Conservation (phyloP, 2,113 vertebrate species). For the Chunga burmeisteri region DNA sequence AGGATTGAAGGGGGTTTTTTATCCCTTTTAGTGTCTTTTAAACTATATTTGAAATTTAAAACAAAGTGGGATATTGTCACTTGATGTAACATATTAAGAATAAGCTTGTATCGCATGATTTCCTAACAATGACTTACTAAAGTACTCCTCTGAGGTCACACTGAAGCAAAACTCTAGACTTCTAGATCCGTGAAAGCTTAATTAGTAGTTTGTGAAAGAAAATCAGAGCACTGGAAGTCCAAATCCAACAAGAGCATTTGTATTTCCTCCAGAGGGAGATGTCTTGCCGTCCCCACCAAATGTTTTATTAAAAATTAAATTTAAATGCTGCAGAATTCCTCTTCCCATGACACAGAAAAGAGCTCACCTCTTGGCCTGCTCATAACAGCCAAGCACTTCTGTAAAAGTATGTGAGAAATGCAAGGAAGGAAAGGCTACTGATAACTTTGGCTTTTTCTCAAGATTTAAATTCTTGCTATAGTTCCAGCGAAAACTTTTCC, state of each 20-base stretch:
- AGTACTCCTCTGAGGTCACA: neutral
- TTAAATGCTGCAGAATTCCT: constrained; percentile 56
- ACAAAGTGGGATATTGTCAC: neutral
- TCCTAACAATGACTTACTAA: constrained; percentile 28
- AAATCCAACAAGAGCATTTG: neutral
- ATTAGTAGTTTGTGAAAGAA: constrained; percentile 43
- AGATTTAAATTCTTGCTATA: neutral
- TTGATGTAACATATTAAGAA: neutral
- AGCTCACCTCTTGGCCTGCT: neutral
- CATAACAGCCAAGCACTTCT: neutral
- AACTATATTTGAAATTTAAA: constrained; percentile 10
- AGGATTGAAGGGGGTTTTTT: neutral
- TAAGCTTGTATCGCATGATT: neutral
- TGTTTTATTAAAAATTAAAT: constrained; percentile 57
- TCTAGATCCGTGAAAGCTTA: constrained; percentile 21
- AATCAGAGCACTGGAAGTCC: constrained; percentile 10
- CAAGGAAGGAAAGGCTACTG: neutral
- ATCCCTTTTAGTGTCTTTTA: neutral
- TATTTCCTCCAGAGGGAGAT: neutral
- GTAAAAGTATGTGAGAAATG: neutral
- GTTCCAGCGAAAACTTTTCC: neutral
- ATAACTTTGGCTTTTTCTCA: neutral
- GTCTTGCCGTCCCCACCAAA: neutral
- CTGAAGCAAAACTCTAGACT: neutral
- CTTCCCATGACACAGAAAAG: neutral